Conservation (phyloP, 2,113 vertebrate genomes). For the Myiagra hebetior region DNA sequence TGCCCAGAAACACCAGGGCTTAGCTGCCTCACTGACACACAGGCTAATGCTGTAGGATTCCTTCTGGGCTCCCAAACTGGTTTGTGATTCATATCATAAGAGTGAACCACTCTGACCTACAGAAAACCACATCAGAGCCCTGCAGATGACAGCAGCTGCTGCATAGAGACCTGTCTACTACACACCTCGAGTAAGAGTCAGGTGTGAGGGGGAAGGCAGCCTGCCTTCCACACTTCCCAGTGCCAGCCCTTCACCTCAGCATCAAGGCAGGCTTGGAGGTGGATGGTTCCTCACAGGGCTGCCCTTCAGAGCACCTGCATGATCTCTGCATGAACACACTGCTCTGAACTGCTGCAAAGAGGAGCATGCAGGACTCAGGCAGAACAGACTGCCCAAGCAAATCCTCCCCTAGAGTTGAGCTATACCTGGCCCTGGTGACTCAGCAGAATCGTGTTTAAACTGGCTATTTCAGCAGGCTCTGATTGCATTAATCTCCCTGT, state of each 20-base stretch:
- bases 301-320: not conserved
- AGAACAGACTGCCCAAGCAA: not conserved
- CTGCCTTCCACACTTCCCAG: not conserved
- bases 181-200: not conserved
- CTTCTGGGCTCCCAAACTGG: not conserved
- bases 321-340: not conserved
- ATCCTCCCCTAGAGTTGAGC: not conserved
- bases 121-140: not conserved
- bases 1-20: not conserved
- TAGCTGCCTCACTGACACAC: not conserved
- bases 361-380: not conserved
- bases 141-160: not conserved
- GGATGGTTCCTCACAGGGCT: not conserved
- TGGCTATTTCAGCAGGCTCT: not conserved
- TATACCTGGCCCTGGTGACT: not conserved
- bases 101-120: not conserved
- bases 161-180: not conserved
- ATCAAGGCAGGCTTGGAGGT: not conserved
- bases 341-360: not conserved
- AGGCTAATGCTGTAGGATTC: not conserved
- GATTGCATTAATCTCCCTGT: not conserved
- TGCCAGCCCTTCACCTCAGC: not conserved
- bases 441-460: not conserved
- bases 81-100: not conserved
- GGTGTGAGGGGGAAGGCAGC: not conserved